Base-by-base conservation (phyloP, 2,113 vertebrate genomes). In the Cyanoliseus patagonus region DNA sequence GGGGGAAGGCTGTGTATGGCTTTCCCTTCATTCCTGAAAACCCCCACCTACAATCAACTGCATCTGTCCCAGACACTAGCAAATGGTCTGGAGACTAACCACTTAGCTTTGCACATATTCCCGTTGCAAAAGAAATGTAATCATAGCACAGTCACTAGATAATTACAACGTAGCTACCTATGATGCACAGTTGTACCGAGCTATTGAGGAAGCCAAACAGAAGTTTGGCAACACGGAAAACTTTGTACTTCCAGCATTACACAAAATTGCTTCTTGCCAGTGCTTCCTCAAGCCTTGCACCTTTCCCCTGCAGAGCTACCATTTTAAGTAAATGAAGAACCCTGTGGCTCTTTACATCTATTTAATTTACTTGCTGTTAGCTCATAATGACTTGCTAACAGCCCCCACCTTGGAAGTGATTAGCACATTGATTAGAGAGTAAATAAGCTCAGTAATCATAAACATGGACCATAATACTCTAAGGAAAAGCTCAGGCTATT, bases 381-480 rank as follows among this genome's bases (percentile, higher is more conserved):
- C 72, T 90, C 69, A 46, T 72, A 90, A 86, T 19, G 30, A 83
- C 28, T 94, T 79, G 85, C 63, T 74, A 92, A 93, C 46, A 74
- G 53, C 41, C 23, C 25, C 62, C 51, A 57, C 61, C 49, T 61
- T 61, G 76, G 53, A 95, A 93, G 53, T 27, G 72, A 85, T 83
- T 93, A 93, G 51, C 28, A 55, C 70, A 66, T 62, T 51, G 62
- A 88, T 80, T 81, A 80, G 72, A 70, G 93, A 94, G 37, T 49
- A 80, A 94, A 81, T 90, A 88, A 92, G 17, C 52, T 78, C 74
- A 57, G 51, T 90, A 76, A 94, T 84, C 64, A 94, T 55, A 84
- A 90, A 68, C 30, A 28, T 4, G 16, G 22, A 42, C 41, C 25
- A 37, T 27, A 83, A 91, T 23, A 23, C 14, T 86, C 62, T 87